A percentile compares a stretch with the other conserved stretches of the same genome.
Conservation (phyloP, 2,888 invertebrate species). For the Macaria notata region DNA sequence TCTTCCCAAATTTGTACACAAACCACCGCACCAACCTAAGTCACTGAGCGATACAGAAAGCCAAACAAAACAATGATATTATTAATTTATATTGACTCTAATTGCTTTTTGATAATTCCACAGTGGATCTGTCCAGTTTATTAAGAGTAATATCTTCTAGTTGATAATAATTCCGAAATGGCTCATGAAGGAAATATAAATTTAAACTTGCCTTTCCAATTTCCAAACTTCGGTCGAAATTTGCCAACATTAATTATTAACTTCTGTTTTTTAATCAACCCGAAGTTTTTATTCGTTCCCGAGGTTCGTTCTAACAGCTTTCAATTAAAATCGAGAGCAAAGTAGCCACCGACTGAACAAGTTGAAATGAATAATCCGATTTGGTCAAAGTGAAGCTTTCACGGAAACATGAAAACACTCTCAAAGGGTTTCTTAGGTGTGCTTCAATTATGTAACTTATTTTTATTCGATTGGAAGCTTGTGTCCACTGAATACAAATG, state of each 20-base stretch:
- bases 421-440: conserved; percentile 8
- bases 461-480: background rate
- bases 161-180: conserved; percentile 6
- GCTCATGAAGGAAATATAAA: conserved; percentile 11
- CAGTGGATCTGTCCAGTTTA: background rate
- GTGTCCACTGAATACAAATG: background rate
- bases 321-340: conserved; percentile 19
- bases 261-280: conserved; percentile 21
- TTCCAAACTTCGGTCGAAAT: conserved; percentile 9
- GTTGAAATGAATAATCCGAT: conserved; percentile 19
- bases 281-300: conserved; percentile 13
- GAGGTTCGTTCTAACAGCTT: conserved; percentile 12
- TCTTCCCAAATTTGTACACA: too few relatives aligned
- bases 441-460: conserved; percentile 4
- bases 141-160: too few relatives aligned
- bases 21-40: too few relatives aligned
- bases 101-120: too few relatives aligned
- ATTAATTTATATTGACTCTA: too few relatives aligned
- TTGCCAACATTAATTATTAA: conserved; percentile 18
- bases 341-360: conserved; percentile 14
- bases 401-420: conserved; percentile 15
- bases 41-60: too few relatives aligned
- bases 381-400: conserved; percentile 10
- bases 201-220: conserved; percentile 13
- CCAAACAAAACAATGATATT: too few relatives aligned